phyloP scores from a whole-genome alignment of 2,113 vertebrate genomes.

The Tauraco erythrolophus region DNA sequence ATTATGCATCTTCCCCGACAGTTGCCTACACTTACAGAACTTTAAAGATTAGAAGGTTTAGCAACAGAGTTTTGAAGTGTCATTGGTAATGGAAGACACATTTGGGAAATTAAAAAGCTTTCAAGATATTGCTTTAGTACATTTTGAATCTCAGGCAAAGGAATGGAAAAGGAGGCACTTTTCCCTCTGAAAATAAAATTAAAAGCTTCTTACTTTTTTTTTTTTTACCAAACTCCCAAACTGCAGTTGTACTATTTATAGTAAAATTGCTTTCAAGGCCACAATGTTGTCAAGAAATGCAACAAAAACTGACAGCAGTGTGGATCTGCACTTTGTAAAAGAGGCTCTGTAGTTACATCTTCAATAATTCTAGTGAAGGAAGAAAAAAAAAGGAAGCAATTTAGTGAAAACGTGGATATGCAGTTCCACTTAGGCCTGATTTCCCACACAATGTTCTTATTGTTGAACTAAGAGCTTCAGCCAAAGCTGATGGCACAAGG shows the following conservation, averaged over 20 bases:
- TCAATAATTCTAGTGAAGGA: background rate
- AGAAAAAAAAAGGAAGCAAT: background rate
- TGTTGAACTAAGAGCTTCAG: background rate
- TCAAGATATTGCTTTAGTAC: background rate
- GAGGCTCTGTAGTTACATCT: background rate
- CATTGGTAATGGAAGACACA: background rate
- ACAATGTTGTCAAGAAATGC: background rate
- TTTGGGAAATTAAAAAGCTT: background rate
- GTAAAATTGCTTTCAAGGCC: background rate
- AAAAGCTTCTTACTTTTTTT: background rate
- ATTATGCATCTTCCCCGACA: slow-evolving; percentile 9
- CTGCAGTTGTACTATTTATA: background rate
- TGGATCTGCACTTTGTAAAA: slow-evolving; percentile 11
- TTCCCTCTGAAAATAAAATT: background rate
- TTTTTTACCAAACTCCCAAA: background rate
- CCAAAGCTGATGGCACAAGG: background rate
- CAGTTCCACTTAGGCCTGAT: background rate
- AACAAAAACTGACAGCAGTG: background rate
- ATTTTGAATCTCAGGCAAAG: background rate
- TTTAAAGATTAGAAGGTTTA: background rate
- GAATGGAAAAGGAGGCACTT: background rate
- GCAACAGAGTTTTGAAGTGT: background rate
- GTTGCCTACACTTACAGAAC: background rate
- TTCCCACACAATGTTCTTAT: background rate
- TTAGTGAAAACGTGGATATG: background rate